phyloP scores from a whole-genome alignment of 2,113 vertebrate genomes.

The Microtus montanus region DNA sequence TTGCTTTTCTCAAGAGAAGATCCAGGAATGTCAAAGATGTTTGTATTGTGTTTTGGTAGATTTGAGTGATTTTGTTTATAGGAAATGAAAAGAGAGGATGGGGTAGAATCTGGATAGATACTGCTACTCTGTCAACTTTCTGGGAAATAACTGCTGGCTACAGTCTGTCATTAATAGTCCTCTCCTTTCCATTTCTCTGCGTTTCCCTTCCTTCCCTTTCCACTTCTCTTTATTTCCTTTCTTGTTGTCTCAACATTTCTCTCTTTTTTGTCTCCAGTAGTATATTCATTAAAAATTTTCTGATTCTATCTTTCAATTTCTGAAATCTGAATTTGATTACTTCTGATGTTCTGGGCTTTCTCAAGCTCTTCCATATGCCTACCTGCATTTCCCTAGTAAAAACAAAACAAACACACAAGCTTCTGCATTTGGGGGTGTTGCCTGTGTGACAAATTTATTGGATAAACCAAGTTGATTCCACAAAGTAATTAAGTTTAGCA shows the following conservation, averaged over 20 bases:
- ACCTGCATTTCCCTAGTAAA: not conserved
- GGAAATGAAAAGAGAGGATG: not conserved
- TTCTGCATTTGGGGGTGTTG: not conserved
- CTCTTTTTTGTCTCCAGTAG: not conserved
- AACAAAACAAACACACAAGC: not conserved
- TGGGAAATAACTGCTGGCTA: not conserved
- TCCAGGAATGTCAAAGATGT: not conserved
- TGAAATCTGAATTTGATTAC: not conserved
- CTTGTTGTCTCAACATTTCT: not conserved
- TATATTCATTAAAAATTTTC: not conserved
- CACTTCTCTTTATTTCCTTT: not conserved
- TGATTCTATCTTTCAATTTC: not conserved
- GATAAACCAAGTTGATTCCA: not conserved
- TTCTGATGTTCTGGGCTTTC: not conserved
- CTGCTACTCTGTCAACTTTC: not conserved
- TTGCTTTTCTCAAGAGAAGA: not conserved
- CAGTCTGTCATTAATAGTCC: not conserved
- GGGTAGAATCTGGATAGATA: not conserved
- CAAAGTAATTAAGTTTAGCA: not conserved
- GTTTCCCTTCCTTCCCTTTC: not conserved
- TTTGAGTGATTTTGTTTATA: not conserved
- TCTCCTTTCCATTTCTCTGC: too few species aligned
- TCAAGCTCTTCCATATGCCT: not conserved
- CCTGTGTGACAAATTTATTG: not conserved
- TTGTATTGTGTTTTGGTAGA: not conserved